Percentiles rank a stretch among this genome's conserved stretches.
These are phyloP conservation scores for Lagodon rhomboides DNA, from an alignment of 2,797 vertebrate genomes.

Conservation along the genomic window DNA sequence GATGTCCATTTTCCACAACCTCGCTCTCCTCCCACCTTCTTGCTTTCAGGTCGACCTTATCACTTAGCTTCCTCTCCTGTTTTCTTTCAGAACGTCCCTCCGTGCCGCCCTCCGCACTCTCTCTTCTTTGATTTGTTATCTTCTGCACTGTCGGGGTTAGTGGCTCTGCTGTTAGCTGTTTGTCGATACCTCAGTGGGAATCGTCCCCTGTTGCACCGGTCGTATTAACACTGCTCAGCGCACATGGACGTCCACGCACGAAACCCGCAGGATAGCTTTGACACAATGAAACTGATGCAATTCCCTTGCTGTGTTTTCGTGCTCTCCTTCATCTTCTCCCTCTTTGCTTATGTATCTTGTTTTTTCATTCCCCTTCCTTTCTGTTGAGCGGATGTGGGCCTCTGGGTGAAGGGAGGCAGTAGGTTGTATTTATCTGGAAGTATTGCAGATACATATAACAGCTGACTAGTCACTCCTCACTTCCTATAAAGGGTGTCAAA, in stretches of 20 bases:
- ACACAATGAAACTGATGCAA: conserved; percentile 11
- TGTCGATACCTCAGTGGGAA: conserved; percentile 30
- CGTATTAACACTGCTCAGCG: conserved; percentile 6
- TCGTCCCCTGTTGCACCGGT: conserved; percentile 2
- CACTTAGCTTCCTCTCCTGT: neutral
- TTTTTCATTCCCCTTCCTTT: neutral
- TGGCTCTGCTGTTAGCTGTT: conserved; percentile 23
- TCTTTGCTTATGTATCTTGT: neutral
- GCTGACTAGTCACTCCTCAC: neutral
- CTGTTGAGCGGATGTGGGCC: neutral
- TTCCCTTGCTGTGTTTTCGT: neutral
- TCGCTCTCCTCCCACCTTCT: neutral
- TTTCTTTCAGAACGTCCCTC: conserved; percentile 7
- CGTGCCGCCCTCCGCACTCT: neutral
- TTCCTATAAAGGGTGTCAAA: neutral
- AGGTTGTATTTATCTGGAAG: conserved; percentile 9
- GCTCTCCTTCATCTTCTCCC: neutral
- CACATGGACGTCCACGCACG: conserved; percentile 17
- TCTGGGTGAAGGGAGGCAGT: neutral
- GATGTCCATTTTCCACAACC: neutral
- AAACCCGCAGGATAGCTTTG: conserved; percentile 22
- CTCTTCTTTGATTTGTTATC: conserved; percentile 28
- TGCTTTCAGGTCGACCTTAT: neutral
- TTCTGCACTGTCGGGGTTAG: neutral
- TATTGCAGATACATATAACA: conserved; percentile 9